Percentiles rank a stretch among this genome's conserved stretches.
Evolutionary conservation across 2,888 invertebrate genomes (phyloP).

Genomic region (Liposcelis brunnea): DNA sequence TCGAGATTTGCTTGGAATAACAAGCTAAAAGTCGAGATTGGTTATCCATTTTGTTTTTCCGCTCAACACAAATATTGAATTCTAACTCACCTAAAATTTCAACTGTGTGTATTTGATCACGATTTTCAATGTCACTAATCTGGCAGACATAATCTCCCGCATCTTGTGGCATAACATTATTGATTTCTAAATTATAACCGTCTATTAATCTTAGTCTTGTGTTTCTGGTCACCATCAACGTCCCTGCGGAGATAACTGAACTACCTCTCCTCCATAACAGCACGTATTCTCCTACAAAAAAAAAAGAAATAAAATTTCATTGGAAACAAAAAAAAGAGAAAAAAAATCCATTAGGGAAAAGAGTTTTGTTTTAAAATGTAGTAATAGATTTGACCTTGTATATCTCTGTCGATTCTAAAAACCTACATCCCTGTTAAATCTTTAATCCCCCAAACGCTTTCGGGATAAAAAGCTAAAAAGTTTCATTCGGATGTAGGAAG

Average conservation of each 20-base stretch:
- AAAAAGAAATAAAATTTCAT: too few species aligned
- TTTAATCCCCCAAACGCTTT: too few species aligned
- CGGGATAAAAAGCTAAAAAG: too few species aligned
- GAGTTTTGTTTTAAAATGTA: too few species aligned
- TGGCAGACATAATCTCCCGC: constrained; percentile 56
- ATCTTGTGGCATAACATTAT: constrained; percentile 50
- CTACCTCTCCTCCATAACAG: constrained; percentile 51
- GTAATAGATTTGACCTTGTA: too few species aligned
- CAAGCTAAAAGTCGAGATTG: too few species aligned
- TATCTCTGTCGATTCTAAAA: too few species aligned
- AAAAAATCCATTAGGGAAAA: too few species aligned
- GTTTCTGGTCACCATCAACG: constrained; percentile 51
- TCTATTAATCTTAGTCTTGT: constrained; percentile 46
- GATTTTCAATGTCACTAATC: constrained; percentile 47
- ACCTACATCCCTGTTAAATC: too few species aligned
- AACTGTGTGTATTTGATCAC: constrained; percentile 53
- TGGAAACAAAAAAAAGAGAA: too few species aligned
- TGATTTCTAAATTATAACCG: constrained; percentile 51
- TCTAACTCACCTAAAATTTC: constrained; percentile 36
- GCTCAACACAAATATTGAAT: not conserved
- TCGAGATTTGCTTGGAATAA: too few species aligned
- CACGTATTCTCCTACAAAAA: constrained; percentile 46
- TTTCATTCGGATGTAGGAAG: too few species aligned
- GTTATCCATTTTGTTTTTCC: constrained; percentile 20
- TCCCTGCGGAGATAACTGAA: constrained; percentile 49